Percentiles rank a stretch among this genome's conserved stretches.
phyloP scores from a whole-genome alignment of 2,888 invertebrate species.

The Diarsia mendica region DNA sequence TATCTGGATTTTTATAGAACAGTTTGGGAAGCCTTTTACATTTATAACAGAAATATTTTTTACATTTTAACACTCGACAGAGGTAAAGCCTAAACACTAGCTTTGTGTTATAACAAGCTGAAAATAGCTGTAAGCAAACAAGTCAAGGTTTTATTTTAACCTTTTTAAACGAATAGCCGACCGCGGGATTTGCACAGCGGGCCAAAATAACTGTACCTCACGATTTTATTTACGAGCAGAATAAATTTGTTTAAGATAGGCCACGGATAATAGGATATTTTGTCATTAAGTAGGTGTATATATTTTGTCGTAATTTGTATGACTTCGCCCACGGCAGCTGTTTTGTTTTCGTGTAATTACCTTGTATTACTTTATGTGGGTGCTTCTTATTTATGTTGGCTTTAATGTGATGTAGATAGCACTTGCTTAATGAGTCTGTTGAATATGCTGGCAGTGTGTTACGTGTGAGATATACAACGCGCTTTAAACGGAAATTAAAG shows the following conservation, averaged over 20 bases:
- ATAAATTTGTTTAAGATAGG: conserved; percentile 55
- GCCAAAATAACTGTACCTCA: conserved; percentile 46
- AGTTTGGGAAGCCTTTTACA: conserved; percentile 7
- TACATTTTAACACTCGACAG: not conserved
- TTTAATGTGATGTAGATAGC: conserved; percentile 56
- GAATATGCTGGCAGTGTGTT: conserved; percentile 27
- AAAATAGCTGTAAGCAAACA: conserved; percentile 26
- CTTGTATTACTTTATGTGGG: conserved; percentile 16
- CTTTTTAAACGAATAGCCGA: conserved; percentile 38
- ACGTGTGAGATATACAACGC: conserved; percentile 15
- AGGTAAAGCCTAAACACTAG: conserved; percentile 4
- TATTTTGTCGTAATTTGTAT: conserved; percentile 39
- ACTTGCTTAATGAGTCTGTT: conserved; percentile 41
- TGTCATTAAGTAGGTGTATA: conserved; percentile 46
- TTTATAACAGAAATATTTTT: conserved; percentile 12
- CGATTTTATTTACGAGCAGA: conserved; percentile 55
- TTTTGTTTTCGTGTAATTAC: conserved; percentile 57
- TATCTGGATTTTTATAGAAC: conserved; percentile 18
- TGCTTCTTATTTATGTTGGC: conserved; percentile 44
- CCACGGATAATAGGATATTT: conserved; percentile 51
- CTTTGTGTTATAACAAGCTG: conserved; percentile 4
- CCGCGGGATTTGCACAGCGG: conserved; percentile 27
- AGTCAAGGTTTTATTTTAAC: conserved; percentile 39
- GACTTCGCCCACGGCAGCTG: conserved; percentile 17
- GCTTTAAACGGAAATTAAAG: conserved; percentile 44